A percentile compares a stretch with the other conserved stretches of the same genome.
Evolutionary conservation across 2,888 invertebrate genomes (phyloP).

Genomic region (Nineta flava): DNA sequence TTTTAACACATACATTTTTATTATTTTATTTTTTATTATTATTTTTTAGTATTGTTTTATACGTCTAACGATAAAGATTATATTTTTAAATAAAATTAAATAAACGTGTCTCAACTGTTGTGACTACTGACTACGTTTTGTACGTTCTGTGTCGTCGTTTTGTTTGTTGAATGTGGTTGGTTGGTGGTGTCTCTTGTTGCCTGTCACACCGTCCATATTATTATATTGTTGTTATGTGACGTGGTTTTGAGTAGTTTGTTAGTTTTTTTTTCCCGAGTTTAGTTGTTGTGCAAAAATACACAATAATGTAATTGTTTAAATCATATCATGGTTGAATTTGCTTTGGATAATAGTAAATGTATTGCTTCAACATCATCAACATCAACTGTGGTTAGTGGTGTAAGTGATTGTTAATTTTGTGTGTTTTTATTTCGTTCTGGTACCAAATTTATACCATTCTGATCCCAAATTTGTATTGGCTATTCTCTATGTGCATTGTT

Average conservation of each 20-base stretch:
- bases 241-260: background rate
- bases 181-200: no score
- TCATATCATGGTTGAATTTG: slow-evolving; percentile 20
- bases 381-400: no score
- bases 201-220: background rate
- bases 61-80: slow-evolving; percentile 1
- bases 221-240: background rate
- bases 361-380: no score
- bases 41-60: slow-evolving; percentile 7
- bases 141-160: background rate
- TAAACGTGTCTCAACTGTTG: no score
- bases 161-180: background rate
- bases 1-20: background rate
- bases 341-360: slow-evolving; percentile 16
- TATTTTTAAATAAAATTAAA: no score
- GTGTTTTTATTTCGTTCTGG: no score
- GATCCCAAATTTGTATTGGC: no score
- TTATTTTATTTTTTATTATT: background rate
- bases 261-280: background rate
- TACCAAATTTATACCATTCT: no score
- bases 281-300: no score
- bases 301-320: slow-evolving; percentile 6
- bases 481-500: no score
- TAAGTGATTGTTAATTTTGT: no score
- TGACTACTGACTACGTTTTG: no score